Base-by-base conservation (phyloP, 2,113 vertebrate genomes). In the Pteruthius melanotis region DNA sequence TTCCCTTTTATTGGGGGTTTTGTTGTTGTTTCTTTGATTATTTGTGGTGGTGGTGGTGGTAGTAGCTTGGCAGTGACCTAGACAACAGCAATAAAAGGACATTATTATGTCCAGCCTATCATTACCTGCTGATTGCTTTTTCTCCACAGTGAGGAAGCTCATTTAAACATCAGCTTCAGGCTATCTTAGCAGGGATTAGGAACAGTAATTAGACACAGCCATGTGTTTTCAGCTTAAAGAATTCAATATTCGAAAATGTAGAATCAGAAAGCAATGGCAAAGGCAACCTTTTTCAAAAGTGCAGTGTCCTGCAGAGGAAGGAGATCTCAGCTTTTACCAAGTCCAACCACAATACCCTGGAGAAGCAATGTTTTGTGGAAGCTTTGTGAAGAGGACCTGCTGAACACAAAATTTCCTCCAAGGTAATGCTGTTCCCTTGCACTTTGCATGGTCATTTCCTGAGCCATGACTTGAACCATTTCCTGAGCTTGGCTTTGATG, bases 181-280 rank as follows among this genome's bases (percentile, higher is more conserved):
- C 31, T 66, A 16, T 56, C 22, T 91, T 44, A 92, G 61, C 33
- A 94, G 69, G 31, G 84, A 75, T n/a, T 88, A 63, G 15, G 33
- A 61, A 39, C 12, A 37, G 5, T 21, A 47, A 76, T 60, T 37
- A 78, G 52, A 64, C 11, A 26, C 37, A 74, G 11, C 18, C 26
- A 18, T 37, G 44, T 37, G 7, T 56, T 83, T 94, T 76, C 69
- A 49, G 22, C 33, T 78, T 78, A 54, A 86, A 70, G 11, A 71
- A 56, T 69, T 69, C 33, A 11, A 6, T 60, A 37, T 68, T 63
- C 26, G 7, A 83, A 89, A 92, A 60, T 12, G 10, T 10, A 66
- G 39, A 40, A 18, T 76, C 17, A n/a, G 37, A 56, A 87, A 56
- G 52, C 12, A 60, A 49, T 2, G 1, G 1, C 2, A n/a, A 84